These are phyloP conservation scores for Eupithecia subfuscata DNA, from an alignment of 2,888 invertebrate species.

Conservation along the genomic window DNA sequence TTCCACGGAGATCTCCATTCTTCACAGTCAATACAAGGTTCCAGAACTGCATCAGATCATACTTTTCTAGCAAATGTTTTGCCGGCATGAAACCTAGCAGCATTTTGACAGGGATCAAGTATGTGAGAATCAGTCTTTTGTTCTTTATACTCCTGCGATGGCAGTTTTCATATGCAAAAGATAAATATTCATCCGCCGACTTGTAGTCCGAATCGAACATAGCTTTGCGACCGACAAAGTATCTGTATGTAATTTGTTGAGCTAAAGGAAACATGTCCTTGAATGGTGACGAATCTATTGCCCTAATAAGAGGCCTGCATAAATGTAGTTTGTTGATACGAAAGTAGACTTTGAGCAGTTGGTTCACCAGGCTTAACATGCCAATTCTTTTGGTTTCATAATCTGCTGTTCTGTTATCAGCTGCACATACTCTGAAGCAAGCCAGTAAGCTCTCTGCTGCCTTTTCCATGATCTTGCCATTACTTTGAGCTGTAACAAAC, in stretches of 20 bases:
- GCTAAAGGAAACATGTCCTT: constrained; percentile 95
- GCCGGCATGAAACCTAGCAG: constrained; percentile 97
- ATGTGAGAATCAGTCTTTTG: constrained; percentile 96
- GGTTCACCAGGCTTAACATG: constrained; percentile 98
- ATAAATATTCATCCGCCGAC: constrained; percentile 95
- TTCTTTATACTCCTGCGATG: constrained; percentile 92
- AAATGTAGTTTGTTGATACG: constrained; percentile 95
- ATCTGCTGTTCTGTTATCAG: constrained; percentile 95
- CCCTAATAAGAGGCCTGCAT: constrained; percentile 97
- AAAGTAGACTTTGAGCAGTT: constrained; percentile 97
- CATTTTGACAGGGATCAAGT: constrained; percentile 98
- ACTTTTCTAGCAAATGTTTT: constrained; percentile 90
- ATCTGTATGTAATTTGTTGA: constrained; percentile 98
- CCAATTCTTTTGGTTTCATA: constrained; percentile 97
- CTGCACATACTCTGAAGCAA: constrained; percentile 97
- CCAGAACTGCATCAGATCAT: constrained; percentile 95
- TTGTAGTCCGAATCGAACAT: constrained; percentile 99
- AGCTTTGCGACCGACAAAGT: constrained; percentile 98
- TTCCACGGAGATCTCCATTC: constrained; percentile 93
- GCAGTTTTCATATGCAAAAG: constrained; percentile 97
- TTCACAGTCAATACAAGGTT: constrained; percentile 95
- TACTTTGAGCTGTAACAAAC: constrained; percentile 66
- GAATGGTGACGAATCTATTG: constrained; percentile 96
- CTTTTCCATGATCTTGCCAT: constrained; percentile 92
- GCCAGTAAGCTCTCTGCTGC: constrained; percentile 97